Conservation (phyloP, 2,888 invertebrate species). For the Pseudolycoriella hygida region DNA sequence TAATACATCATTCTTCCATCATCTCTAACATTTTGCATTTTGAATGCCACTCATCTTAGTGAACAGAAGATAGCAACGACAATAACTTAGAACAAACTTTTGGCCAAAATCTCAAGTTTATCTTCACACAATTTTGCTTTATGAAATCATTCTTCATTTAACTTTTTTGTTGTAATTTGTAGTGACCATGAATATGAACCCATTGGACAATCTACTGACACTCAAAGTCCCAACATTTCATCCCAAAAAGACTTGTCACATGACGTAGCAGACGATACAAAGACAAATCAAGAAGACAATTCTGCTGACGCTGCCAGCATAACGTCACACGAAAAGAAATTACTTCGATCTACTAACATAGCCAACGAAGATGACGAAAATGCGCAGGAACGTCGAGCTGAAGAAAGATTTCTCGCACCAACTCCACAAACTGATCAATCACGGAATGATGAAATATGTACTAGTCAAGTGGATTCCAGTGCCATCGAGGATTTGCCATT, state of each 20-base stretch:
- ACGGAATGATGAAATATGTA: constrained; percentile 44
- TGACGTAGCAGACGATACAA: too few species aligned
- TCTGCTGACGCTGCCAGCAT: too few species aligned
- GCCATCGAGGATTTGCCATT: constrained; percentile 44
- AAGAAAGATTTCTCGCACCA: constrained; percentile 41
- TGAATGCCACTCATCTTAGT: too few species aligned
- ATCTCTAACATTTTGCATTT: too few species aligned
- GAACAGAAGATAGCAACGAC: too few species aligned
- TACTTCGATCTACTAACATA: constrained; percentile 23
- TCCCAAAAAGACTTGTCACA: too few species aligned
- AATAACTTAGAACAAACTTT: too few species aligned
- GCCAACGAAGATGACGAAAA: constrained; percentile 30
- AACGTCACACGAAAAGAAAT: not conserved
- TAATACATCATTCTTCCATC: too few species aligned
- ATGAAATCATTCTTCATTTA: too few species aligned
- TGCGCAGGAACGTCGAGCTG: constrained; percentile 38
- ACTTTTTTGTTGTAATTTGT: constrained; percentile 10
- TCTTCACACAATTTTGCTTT: too few species aligned
- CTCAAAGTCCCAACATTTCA: not conserved
- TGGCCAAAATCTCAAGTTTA: too few species aligned
- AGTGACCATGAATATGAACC: constrained; percentile 92
- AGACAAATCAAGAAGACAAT: too few species aligned
- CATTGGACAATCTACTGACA: constrained; percentile 46
- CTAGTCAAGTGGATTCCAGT: constrained; percentile 48
- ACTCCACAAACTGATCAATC: constrained; percentile 35